Conservation (phyloP, 2,113 vertebrate species). For the Oreocharis arfaki region DNA sequence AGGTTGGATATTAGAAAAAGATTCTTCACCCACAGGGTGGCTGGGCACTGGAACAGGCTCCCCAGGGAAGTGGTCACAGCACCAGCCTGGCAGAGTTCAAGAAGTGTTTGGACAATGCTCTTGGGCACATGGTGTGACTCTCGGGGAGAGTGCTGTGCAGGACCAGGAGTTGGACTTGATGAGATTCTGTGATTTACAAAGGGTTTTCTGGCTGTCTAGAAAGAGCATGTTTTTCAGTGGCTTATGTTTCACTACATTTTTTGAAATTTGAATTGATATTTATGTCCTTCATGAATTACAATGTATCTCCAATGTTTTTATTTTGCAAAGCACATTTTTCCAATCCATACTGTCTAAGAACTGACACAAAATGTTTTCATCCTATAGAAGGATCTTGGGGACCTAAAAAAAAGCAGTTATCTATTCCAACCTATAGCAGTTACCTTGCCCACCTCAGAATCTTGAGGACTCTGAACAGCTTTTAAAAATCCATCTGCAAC, state of each 20-base stretch:
- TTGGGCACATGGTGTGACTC: background rate
- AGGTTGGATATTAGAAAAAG: rapidly evolving
- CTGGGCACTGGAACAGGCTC: background rate
- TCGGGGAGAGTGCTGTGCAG: background rate
- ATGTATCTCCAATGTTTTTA: background rate
- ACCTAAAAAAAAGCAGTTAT: background rate
- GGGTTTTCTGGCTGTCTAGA: background rate
- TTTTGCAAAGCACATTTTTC: background rate
- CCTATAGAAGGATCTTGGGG: background rate
- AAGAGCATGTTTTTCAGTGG: background rate
- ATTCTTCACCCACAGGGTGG: background rate
- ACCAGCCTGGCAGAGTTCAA: background rate
- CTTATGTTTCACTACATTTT: background rate
- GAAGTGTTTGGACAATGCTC: background rate
- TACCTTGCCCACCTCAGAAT: background rate
- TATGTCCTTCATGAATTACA: background rate
- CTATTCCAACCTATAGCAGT: background rate
- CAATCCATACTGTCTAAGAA: background rate
- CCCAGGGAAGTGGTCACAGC: background rate
- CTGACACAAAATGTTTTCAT: background rate
- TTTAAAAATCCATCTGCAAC: background rate
- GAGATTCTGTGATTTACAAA: background rate
- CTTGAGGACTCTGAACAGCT: background rate
- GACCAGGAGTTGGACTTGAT: background rate
- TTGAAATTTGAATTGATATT: background rate